Evolutionary conservation across 2,888 invertebrate species (phyloP), one percentile per base, ranked within the genome.

Genomic region (Choristoneura rosaceana): DNA sequence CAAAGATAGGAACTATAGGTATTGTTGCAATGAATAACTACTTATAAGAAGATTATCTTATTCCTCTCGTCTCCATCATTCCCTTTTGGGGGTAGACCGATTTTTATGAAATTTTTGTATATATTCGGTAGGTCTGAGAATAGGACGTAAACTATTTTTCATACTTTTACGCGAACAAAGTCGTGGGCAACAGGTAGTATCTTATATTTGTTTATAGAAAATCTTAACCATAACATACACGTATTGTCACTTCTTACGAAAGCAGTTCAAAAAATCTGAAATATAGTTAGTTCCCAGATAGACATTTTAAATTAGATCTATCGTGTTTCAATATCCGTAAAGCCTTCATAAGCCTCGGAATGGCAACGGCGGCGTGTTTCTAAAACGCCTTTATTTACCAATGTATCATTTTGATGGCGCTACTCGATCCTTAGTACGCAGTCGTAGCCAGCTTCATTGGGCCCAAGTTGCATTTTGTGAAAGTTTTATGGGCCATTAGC

Each of bases 401-500:
- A 74, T 74, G 74, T 67, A 74, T 74, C 74, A 74, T 74, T 74
- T 74, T 74, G 70, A 74, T 74, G 74, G 74, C 66, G 62, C 41
- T 69, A 71, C 50, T 63, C 43, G 66, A 76, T 67, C 76, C 74
- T 73, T 70, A 74, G 74, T 75, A 70, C 67, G 64, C 68, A 74
- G 74, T 74, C 47, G 76, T 77, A 77, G 76, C 76, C 73, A 73
- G 74, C 78, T 77, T 75, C 77, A 80, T 77, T 73, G 76, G 71
- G 71, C 78, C 75, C 74, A 74, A 76, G 75, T 74, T 79, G 76
- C 78, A 78, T 73, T 82, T 77, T 77, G 76, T 71, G 70, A 63
- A 74, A 67, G 76, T 68, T 84, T 84, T 80, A 84, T 79, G 71
- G 70, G 62, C 76, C 76, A 81, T 82, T 83, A 83, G 76, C 76